These are phyloP conservation scores for Hedya salicella DNA, from an alignment of 2,888 invertebrate species.

Conservation along the genomic window DNA sequence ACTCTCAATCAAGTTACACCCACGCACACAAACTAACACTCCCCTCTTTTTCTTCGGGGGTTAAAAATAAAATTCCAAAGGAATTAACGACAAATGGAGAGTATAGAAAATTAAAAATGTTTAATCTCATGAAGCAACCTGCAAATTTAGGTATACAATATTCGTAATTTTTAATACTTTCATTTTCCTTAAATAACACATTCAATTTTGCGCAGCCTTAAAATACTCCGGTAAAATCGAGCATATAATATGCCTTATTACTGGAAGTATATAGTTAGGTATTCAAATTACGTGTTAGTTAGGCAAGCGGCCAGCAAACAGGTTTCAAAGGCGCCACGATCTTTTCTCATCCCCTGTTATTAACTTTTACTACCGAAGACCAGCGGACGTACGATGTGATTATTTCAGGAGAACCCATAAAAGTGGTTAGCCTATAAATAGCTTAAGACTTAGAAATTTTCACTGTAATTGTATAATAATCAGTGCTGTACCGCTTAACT, in stretches of 20 bases:
- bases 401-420: constrained; percentile 12
- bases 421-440: constrained; percentile 11
- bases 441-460: not conserved
- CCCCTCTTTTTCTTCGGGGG: too few species aligned
- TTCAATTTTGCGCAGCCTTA: too few species aligned
- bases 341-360: constrained; percentile 17
- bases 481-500: not conserved
- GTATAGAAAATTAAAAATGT: too few species aligned
- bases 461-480: not conserved
- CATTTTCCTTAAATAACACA: too few species aligned
- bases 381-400: constrained; percentile 11
- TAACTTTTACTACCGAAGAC: constrained; percentile 30
- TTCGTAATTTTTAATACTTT: too few species aligned
- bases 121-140: too few species aligned
- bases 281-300: constrained; percentile 15
- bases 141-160: too few species aligned
- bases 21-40: too few species aligned
- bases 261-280: constrained; percentile 2
- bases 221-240: not conserved
- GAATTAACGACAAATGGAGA: too few species aligned
- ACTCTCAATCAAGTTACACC: too few species aligned
- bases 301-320: constrained; percentile 14
- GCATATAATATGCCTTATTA: not conserved
- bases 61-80: too few species aligned
- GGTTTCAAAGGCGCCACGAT: constrained; percentile 15